Evolutionary conservation across 2,888 invertebrate genomes (phyloP).

Genomic region (Gerris lacustris): DNA sequence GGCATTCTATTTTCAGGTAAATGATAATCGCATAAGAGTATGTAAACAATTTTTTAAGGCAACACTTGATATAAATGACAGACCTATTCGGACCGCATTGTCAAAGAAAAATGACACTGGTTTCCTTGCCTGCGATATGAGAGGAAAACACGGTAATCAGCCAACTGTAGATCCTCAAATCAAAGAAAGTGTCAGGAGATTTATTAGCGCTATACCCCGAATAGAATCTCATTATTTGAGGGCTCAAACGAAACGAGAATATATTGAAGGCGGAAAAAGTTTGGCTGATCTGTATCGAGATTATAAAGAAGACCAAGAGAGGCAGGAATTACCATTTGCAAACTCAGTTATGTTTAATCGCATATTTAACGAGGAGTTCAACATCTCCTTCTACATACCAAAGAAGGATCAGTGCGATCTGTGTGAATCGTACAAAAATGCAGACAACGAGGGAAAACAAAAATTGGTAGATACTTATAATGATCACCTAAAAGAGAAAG

Average conservation of each 20-base stretch:
- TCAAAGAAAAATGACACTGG: background rate
- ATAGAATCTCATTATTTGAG: background rate
- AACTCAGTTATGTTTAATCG: background rate
- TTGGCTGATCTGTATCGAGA: background rate
- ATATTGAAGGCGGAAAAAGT: background rate
- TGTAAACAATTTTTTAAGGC: background rate
- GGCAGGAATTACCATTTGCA: background rate
- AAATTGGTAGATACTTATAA: background rate
- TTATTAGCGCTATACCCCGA: background rate
- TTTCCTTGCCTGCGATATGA: background rate
- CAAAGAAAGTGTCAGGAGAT: background rate
- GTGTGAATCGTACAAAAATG: background rate
- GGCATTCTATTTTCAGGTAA: background rate
- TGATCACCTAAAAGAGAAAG: constrained; percentile 5
- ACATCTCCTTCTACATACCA: constrained; percentile 22
- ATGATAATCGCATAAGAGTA: background rate
- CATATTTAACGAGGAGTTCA: constrained; percentile 30
- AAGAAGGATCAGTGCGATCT: background rate
- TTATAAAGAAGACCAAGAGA: constrained; percentile 24
- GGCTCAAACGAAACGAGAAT: background rate
- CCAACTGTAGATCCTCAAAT: fast-evolving
- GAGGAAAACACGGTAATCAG: background rate
- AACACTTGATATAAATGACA: background rate
- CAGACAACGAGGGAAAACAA: background rate
- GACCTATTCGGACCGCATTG: background rate